Evolutionary conservation across 2,113 vertebrate genomes (phyloP).

Genomic region (Cnemophilus loriae): DNA sequence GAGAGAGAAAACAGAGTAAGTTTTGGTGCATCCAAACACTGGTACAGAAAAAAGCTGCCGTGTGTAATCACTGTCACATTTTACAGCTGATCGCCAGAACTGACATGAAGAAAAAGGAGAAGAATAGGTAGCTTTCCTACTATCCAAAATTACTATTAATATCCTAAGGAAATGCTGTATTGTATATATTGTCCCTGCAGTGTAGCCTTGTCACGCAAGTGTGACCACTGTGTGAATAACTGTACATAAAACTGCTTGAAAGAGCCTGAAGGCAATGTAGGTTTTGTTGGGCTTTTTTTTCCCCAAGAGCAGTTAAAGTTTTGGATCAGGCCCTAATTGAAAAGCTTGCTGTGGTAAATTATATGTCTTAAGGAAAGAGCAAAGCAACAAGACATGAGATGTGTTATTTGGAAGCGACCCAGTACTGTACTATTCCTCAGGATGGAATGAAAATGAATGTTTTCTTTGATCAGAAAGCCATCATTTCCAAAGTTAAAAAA

Average conservation of each 20-base stretch:
- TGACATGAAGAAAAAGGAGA: conserved; percentile 16
- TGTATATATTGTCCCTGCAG: background rate
- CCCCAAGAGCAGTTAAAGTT: background rate
- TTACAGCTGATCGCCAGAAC: background rate
- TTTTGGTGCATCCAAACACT: background rate
- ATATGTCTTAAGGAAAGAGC: background rate
- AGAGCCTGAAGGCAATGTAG: background rate
- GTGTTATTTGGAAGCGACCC: background rate
- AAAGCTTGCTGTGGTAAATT: conserved; percentile 6
- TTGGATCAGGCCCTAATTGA: conserved; percentile 18
- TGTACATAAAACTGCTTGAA: background rate
- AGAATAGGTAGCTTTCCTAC: background rate
- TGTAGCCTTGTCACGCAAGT: conserved; percentile 25
- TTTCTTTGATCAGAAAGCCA: conserved; percentile 22
- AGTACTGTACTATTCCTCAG: background rate
- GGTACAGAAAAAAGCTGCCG: conserved; percentile 6
- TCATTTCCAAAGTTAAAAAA: background rate
- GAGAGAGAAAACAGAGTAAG: background rate
- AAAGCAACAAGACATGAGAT: conserved; percentile 2
- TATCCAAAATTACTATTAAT: background rate
- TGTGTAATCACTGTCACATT: conserved; percentile 30
- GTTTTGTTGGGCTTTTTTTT: background rate
- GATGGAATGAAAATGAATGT: background rate
- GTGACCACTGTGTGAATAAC: background rate
- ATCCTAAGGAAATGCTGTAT: conserved; percentile 18